These are phyloP conservation scores for Columba livia DNA, from an alignment of 2,113 vertebrate species.

Conservation along the genomic window DNA sequence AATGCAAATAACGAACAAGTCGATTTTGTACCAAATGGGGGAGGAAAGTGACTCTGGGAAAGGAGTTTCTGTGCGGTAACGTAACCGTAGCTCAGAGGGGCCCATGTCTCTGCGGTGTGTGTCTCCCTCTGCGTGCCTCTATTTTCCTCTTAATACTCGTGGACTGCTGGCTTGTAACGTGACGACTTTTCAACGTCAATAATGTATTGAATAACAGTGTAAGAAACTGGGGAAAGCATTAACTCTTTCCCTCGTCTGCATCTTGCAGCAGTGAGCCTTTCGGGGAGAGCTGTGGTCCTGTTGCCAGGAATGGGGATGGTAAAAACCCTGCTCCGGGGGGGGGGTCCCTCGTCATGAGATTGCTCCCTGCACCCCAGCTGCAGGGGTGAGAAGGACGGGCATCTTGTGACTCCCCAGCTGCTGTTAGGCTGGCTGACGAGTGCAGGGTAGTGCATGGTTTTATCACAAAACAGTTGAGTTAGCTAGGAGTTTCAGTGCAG, in stretches of 20 bases:
- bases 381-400: accelerated
- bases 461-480: not conserved
- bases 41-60: conserved; percentile 25
- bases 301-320: not conserved
- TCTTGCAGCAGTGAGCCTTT: not conserved
- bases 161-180: conserved; percentile 52
- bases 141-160: conserved; percentile 40
- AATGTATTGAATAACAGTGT: conserved; percentile 60
- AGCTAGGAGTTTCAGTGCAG: not conserved
- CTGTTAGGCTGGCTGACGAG: not conserved
- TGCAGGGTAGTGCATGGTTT: not conserved
- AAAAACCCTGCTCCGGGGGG: not conserved
- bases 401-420: not conserved
- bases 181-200: conserved; percentile 64
- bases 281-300: not conserved
- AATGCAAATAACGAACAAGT: not conserved
- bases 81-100: conserved; percentile 14
- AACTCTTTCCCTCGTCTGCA: conserved; percentile 36
- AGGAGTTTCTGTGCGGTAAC: conserved; percentile 33
- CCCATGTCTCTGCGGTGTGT: not conserved
- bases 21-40: not conserved
- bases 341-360: accelerated
- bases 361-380: accelerated
- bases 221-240: not conserved
- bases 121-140: conserved; percentile 46